A percentile compares a stretch with the other conserved stretches of the same genome.
Conservation (phyloP, 2,113 vertebrate species). For the Limanda limanda region DNA sequence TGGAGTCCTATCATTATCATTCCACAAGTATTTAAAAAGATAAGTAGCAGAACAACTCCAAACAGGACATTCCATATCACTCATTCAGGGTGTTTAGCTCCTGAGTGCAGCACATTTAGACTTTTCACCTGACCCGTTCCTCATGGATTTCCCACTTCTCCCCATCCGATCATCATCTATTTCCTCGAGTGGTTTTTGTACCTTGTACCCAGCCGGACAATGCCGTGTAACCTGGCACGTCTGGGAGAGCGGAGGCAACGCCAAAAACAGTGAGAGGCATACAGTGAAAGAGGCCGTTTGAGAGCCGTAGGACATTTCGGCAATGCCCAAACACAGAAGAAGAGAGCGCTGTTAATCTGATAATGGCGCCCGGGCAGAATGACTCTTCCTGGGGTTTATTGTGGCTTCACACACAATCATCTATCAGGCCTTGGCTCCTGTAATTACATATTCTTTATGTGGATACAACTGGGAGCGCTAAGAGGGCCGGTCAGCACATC, state of each 20-base stretch:
- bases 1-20: conserved; percentile 63
- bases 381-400: conserved; percentile 58
- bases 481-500: conserved; percentile 52
- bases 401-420: conserved; percentile 61
- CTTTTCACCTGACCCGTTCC: background rate
- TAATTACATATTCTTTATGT: conserved; percentile 74
- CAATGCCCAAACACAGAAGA: conserved; percentile 37
- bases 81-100: background rate
- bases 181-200: background rate
- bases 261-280: conserved; percentile 4
- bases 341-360: conserved; percentile 61
- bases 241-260: conserved; percentile 36
- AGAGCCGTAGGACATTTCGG: conserved; percentile 19
- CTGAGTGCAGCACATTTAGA: too few relatives aligned
- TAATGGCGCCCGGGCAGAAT: conserved; percentile 60
- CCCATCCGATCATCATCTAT: background rate
- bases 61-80: conserved; percentile 33
- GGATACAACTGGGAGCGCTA: conserved; percentile 35
- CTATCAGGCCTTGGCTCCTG: conserved; percentile 59
- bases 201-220: conserved; percentile 30
- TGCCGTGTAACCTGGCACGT: conserved; percentile 60
- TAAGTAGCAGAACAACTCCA: conserved; percentile 35
- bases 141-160: background rate
- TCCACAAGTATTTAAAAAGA: conserved; percentile 51
- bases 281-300: conserved; percentile 20